phyloP scores from a whole-genome alignment of 2,797 vertebrate species.

The Oreochromis mossambicus region DNA sequence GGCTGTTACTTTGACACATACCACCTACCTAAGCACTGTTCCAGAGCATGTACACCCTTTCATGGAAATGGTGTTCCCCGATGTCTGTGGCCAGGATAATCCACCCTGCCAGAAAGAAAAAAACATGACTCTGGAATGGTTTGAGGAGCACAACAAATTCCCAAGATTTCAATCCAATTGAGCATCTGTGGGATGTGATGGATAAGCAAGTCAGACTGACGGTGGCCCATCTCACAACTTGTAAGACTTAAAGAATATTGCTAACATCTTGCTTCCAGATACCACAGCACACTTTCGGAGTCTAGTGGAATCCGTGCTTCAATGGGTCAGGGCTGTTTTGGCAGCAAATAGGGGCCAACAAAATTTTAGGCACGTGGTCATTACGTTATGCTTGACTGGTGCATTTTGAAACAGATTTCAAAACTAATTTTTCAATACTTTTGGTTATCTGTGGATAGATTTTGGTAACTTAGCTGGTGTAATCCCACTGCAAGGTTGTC shows the following conservation, averaged over 20 bases:
- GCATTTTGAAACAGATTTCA: not conserved
- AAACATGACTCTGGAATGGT: not conserved
- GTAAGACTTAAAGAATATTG: not conserved
- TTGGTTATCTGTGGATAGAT: not conserved
- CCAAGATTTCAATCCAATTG: not conserved
- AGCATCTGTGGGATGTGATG: not conserved
- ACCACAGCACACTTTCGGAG: not conserved
- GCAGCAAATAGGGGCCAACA: not conserved
- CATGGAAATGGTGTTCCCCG: not conserved
- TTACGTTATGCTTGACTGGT: accelerated
- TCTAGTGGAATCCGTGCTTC: not conserved
- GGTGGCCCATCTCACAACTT: not conserved
- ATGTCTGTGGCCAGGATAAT: not conserved
- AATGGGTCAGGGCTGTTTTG: not conserved
- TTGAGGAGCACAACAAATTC: not conserved
- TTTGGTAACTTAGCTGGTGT: not conserved
- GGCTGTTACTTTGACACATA: not conserved
- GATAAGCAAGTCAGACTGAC: not conserved
- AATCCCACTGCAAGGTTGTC: not conserved
- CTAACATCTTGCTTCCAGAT: not conserved
- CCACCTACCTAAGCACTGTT: not conserved
- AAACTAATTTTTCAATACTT: not conserved
- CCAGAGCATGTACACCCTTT: not conserved
- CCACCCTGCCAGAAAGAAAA: not conserved
- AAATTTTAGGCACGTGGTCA: not conserved